Evolutionary conservation across 2,888 invertebrate genomes (phyloP).

Genomic region (Phaonia tiefii): DNA sequence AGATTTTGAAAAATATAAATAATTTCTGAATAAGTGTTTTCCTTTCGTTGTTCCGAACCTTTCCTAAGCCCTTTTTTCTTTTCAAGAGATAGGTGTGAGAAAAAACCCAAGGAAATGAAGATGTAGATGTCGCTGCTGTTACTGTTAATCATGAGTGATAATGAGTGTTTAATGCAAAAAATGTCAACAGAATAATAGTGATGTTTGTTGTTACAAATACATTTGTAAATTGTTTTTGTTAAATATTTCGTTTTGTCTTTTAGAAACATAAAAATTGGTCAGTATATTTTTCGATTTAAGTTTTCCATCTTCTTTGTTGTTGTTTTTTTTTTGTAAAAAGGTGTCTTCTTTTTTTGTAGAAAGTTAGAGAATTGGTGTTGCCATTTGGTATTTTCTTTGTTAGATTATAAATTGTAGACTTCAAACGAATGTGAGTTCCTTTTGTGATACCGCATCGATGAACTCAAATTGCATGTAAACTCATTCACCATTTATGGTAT

Average conservation of each 20-base stretch:
- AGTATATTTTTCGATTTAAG: constrained; percentile 52
- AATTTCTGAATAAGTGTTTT: too few species aligned
- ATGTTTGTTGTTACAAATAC: not conserved
- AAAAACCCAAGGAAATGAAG: not conserved
- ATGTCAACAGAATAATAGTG: not conserved
- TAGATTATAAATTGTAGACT: constrained; percentile 34
- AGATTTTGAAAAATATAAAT: too few species aligned
- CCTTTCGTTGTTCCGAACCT: too few species aligned
- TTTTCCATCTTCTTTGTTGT: constrained; percentile 39
- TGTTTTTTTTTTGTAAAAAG: constrained; percentile 1
- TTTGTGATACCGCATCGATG: constrained; percentile 76
- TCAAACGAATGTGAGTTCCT: constrained; percentile 76
- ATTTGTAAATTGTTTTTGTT: constrained; percentile 10
- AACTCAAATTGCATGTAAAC: constrained; percentile 79
- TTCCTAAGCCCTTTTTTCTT: too few species aligned
- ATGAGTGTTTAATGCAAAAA: constrained; percentile 18
- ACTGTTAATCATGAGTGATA: not conserved
- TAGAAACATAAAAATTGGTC: constrained; percentile 64
- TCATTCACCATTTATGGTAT: constrained; percentile 78
- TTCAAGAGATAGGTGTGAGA: not conserved
- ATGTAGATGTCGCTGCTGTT: not conserved
- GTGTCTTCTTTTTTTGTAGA: not conserved
- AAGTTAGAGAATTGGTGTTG: not conserved
- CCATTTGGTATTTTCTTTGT: not conserved
- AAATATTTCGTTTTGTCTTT: not conserved